Evolutionary conservation across 1,140 invertebrate genomes (phyloP), one percentile per base, ranked within the genome.

Genomic region (Tetragonula clypearis): DNA sequence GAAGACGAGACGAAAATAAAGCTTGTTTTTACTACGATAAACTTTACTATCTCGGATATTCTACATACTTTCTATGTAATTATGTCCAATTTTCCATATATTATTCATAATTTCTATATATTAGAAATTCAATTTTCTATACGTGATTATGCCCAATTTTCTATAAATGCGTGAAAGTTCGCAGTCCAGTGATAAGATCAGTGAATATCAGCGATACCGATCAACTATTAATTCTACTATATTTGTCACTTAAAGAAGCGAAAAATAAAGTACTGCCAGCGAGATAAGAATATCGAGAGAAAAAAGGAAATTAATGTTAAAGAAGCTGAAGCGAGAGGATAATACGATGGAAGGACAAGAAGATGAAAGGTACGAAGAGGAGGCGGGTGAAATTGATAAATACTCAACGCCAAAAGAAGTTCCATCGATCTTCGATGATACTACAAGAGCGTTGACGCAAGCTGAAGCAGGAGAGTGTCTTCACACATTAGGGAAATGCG

Each of bases 401-500:
- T 41, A 79, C 3, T 5, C 35, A 1, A 86, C 72, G 5, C 1
- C 30, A 9, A 35, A 17, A 26, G 60, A 17, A 26, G 60, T 26
- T 4, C 41, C 58, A 2, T 65, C 26, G 17, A 53, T 23, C 11
- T 62, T 72, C 41, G 68, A 65, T 4, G 60, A 73, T 11, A 49
- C 49, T 8, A 35, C 49, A 5, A 26, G 66, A 17, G 11, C 30
- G 23, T 71, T 90, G n/a, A 84, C 90, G 0, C 49, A n/a, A 15
- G 0, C 26, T 1, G 87, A 91, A 60, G 90, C 85, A 21, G 72
- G 72, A 15, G 79, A 89, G 11, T 85, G 85, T n/a, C 84, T 91
- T n/a, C 73, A 85, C 53, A 86, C 78, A 6, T 72, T 91, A 14
- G 89, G 85, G 30, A 90, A 88, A 85, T 86, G 76, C 17, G 71